Conservation (phyloP, 2,888 invertebrate species). For the Andrena camellia region DNA sequence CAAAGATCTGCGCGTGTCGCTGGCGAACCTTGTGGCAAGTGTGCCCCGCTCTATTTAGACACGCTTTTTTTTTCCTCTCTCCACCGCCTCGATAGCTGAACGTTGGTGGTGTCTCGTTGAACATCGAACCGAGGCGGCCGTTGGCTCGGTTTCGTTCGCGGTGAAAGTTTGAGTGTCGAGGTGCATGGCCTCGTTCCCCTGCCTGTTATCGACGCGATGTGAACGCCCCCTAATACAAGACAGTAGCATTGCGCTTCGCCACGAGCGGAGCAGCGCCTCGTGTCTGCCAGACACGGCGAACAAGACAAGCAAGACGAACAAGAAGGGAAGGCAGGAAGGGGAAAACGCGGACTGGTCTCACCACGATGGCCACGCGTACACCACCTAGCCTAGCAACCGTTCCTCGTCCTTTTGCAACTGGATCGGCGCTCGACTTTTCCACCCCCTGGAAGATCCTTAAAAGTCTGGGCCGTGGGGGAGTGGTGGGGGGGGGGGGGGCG, state of each 20-base stretch:
- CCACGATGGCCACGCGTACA: constrained; percentile 40
- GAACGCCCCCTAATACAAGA: constrained; percentile 71
- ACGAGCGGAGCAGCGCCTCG: constrained; percentile 46
- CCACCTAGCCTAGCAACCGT: neutral
- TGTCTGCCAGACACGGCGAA: constrained; percentile 49
- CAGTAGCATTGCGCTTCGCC: constrained; percentile 66
- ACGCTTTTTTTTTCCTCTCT: neutral
- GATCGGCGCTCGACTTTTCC: neutral
- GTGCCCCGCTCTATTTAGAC: neutral
- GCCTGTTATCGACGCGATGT: constrained; percentile 64
- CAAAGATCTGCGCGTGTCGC: neutral
- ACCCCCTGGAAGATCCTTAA: no score
- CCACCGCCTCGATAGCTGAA: constrained; percentile 8
- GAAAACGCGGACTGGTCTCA: constrained; percentile 40
- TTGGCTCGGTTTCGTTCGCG: constrained; percentile 61
- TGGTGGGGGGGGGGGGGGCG: no score
- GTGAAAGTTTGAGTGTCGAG: constrained; percentile 63
- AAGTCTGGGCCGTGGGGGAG: neutral
- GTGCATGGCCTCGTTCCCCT: constrained; percentile 74
- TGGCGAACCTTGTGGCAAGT: no score
- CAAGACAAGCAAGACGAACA: constrained; percentile 30
- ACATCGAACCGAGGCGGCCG: constrained; percentile 28
- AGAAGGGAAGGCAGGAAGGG: constrained; percentile 24
- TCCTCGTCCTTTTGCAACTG: neutral
- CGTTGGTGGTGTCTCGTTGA: constrained; percentile 40